These are phyloP conservation scores for Drosophila serrata DNA, from an alignment of 1,140 invertebrate species.

Conservation along the genomic window DNA sequence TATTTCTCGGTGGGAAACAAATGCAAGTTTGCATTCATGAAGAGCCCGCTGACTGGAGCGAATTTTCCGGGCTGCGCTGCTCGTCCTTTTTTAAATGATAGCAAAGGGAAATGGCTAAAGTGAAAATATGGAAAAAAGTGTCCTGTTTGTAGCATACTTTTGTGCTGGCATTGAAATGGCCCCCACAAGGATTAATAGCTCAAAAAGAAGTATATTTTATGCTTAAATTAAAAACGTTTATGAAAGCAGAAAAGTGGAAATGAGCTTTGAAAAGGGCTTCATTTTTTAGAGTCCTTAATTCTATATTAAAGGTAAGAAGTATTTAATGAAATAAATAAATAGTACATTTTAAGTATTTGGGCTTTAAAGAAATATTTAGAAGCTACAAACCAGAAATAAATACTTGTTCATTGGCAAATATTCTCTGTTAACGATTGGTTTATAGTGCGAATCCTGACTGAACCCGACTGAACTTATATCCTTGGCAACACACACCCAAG, in stretches of 20 bases:
- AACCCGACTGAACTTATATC: background rate
- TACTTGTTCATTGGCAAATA: background rate
- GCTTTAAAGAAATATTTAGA: background rate
- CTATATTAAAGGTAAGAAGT: background rate
- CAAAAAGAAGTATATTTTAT: slow-evolving; percentile 6
- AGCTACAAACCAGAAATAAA: background rate
- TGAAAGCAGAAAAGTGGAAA: background rate
- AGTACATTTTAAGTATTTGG: background rate
- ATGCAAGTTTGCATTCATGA: slow-evolving; percentile 29
- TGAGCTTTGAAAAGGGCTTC: background rate
- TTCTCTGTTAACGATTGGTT: background rate
- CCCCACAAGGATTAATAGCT: slow-evolving; percentile 3
- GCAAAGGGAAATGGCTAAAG: slow-evolving; percentile 24
- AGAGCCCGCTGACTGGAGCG: slow-evolving; percentile 29
- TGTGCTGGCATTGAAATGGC: slow-evolving; percentile 8
- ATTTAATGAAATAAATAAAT: too few relatives aligned
- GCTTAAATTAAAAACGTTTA: slow-evolving; percentile 11
- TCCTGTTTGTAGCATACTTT: slow-evolving; percentile 13
- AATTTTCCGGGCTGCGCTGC: slow-evolving; percentile 15
- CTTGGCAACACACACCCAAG: background rate
- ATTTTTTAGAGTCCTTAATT: background rate
- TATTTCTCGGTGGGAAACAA: slow-evolving; percentile 17
- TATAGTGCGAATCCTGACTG: background rate
- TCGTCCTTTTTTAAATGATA: slow-evolving; percentile 16
- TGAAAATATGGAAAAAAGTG: slow-evolving; percentile 7